Evolutionary conservation across 1,140 invertebrate genomes (phyloP).

Genomic region (Bombus ignitus): DNA sequence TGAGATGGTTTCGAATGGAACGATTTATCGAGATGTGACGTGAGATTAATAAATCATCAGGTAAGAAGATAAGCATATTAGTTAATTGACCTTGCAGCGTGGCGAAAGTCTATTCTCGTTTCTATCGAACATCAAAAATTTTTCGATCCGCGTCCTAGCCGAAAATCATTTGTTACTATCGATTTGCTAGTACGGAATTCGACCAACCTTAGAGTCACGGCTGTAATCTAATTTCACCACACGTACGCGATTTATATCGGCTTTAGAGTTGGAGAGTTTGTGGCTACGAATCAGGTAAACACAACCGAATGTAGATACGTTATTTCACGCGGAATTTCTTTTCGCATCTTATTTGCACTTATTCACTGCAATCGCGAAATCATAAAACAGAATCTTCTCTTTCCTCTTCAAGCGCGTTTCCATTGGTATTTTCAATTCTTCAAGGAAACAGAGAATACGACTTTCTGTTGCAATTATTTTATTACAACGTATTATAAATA

Average conservation of each 20-base stretch:
- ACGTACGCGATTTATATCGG: constrained; percentile 15
- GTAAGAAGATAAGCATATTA: background rate
- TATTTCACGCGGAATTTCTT: background rate
- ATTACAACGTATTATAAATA: no score
- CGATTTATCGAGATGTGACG: background rate
- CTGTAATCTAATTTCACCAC: constrained; percentile 15
- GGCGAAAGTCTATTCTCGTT: background rate
- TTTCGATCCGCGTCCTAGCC: background rate
- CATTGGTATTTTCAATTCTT: no score
- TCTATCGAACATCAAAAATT: background rate
- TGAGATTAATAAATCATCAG: constrained; percentile 12
- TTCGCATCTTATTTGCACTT: background rate
- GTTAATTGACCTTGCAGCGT: constrained; percentile 4
- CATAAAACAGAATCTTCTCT: no score
- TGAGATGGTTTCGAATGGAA: background rate
- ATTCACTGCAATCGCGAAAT: background rate
- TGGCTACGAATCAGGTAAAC: background rate
- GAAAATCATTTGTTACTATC: constrained; percentile 22
- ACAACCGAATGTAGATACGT: background rate
- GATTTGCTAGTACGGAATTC: background rate
- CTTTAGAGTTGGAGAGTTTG: background rate
- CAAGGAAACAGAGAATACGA: no score
- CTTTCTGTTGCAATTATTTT: no score
- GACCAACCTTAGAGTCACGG: background rate
- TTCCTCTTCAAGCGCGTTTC: no score